Evolutionary conservation across 37 sponge, comb jelly and placozoan species (phyloP).

Genomic region (Trichoplax adhaerens): DNA sequence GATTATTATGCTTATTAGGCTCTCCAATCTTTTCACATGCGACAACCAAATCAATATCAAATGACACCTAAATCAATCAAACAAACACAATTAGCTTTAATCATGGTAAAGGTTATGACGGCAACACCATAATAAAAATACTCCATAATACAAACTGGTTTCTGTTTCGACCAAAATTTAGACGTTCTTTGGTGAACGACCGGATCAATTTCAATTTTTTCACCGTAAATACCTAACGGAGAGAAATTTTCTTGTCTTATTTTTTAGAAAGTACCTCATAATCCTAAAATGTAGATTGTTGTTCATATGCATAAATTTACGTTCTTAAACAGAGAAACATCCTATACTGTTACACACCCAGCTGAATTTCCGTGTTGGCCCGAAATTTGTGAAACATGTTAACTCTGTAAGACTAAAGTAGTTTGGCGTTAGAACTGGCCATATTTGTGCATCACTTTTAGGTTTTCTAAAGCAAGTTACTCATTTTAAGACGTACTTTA

Average conservation of each 20-base stretch:
- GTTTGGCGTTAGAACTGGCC: no score
- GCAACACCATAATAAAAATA: no score
- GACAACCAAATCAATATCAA: slow-evolving; percentile 46
- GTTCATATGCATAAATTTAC: no score
- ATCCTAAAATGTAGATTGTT: no score
- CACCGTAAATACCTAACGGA: slow-evolving; percentile 32
- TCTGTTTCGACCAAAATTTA: no score
- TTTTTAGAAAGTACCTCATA: no score
- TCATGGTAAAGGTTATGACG: background rate
- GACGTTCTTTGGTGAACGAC: background rate
- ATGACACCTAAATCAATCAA: slow-evolving; percentile 12
- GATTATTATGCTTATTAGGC: slow-evolving; percentile 4
- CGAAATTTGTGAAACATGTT: slow-evolving; percentile 33
- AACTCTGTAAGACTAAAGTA: slow-evolving; percentile 34
- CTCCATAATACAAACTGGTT: no score
- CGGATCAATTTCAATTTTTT: slow-evolving; percentile 46
- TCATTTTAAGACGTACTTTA: slow-evolving; percentile 21
- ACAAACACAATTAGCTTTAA: background rate
- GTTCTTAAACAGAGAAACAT: no score
- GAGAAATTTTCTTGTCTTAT: no score
- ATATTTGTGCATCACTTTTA: background rate
- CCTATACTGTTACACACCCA: slow-evolving; percentile 22
- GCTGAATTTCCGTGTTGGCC: slow-evolving; percentile 35
- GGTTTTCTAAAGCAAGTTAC: background rate
- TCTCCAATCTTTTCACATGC: slow-evolving; percentile 43